These are phyloP conservation scores for Budorcas taxicolor DNA, from an alignment of 2,113 vertebrate genomes.

Conservation along the genomic window DNA sequence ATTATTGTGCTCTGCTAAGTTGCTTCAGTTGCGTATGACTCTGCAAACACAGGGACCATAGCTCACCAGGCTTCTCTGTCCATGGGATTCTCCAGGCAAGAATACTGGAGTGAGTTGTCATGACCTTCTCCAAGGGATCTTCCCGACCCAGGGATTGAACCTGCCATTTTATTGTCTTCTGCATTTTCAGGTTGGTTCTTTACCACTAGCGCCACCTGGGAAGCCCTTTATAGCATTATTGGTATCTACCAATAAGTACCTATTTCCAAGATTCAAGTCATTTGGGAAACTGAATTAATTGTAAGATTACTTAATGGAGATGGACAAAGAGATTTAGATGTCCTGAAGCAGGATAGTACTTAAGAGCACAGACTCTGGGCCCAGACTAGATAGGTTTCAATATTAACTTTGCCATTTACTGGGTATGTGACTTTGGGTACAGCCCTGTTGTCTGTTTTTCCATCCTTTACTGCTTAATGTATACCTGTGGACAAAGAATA, in stretches of 20 bases:
- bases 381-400: neutral
- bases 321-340: neutral
- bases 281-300: conserved; percentile 21
- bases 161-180: neutral
- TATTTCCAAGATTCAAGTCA: neutral
- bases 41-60: neutral
- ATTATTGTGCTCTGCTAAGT: neutral
- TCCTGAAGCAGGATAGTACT: neutral
- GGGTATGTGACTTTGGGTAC: neutral
- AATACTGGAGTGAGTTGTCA: neutral
- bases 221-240: neutral
- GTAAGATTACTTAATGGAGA: neutral
- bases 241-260: neutral
- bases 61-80: neutral
- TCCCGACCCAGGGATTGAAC: neutral
- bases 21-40: neutral
- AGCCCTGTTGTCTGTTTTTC: neutral
- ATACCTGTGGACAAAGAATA: neutral
- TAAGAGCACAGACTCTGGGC: neutral
- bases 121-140: neutral
- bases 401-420: neutral
- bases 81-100: neutral
- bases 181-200: neutral
- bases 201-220: neutral
- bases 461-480: neutral